Percentiles rank a stretch among this genome's conserved stretches.
phyloP scores from a whole-genome alignment of 2,888 invertebrate species.

The Itoplectis maculator region DNA sequence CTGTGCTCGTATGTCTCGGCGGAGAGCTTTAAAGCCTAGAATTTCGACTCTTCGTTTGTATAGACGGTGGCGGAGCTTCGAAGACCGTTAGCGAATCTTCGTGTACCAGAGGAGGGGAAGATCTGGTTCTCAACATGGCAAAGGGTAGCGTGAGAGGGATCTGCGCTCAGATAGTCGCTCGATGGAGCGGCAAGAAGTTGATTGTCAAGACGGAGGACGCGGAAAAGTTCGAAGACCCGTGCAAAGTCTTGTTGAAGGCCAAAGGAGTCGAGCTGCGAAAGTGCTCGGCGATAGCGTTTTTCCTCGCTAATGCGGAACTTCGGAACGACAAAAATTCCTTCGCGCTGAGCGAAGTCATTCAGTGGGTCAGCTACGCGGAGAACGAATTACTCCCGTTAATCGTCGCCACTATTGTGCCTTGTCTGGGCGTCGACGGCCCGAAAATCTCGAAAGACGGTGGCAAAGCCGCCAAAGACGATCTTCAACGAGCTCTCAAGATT shows the following conservation, averaged over 20 bases:
- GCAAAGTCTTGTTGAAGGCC: slow-evolving; percentile 70
- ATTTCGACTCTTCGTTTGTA: slow-evolving; percentile 49
- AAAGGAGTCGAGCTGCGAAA: slow-evolving; percentile 75
- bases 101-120: slow-evolving; percentile 27
- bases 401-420: slow-evolving; percentile 75
- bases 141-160: slow-evolving; percentile 74
- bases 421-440: slow-evolving; percentile 38
- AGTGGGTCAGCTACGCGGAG: slow-evolving; percentile 84
- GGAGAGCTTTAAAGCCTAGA: slow-evolving; percentile 31
- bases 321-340: slow-evolving; percentile 76
- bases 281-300: slow-evolving; percentile 81
- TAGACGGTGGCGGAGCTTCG: slow-evolving; percentile 54
- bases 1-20: not conserved
- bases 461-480: slow-evolving; percentile 75
- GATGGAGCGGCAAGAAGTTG: slow-evolving; percentile 76
- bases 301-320: slow-evolving; percentile 78
- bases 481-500: slow-evolving; percentile 74
- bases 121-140: slow-evolving; percentile 72
- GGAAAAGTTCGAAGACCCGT: slow-evolving; percentile 50
- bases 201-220: slow-evolving; percentile 61
- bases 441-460: slow-evolving; percentile 38
- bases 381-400: slow-evolving; percentile 82
- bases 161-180: slow-evolving; percentile 77
- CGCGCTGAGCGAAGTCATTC: slow-evolving; percentile 81
- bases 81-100: slow-evolving; percentile 23